These are phyloP conservation scores for Trachelus troglodyta DNA, from an alignment of 2,888 invertebrate genomes.

Conservation along the genomic window DNA sequence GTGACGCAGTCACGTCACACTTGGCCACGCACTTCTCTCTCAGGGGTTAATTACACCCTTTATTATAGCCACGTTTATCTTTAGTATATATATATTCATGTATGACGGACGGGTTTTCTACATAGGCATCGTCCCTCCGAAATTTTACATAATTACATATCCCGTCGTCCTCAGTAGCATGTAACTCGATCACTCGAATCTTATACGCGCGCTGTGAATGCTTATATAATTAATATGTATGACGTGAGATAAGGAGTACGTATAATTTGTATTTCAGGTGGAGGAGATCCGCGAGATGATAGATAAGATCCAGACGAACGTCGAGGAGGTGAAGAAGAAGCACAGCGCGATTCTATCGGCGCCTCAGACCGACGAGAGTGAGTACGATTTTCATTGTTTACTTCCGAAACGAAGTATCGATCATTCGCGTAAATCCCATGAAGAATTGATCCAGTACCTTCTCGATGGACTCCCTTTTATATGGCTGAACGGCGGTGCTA, in stretches of 20 bases:
- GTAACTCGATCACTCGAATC: not conserved
- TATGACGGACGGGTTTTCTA: not conserved
- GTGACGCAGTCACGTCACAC: not conserved
- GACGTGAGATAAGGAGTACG: not conserved
- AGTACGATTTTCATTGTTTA: slow-evolving; percentile 65
- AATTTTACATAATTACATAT: no score
- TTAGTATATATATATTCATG: not conserved
- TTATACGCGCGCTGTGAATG: not conserved
- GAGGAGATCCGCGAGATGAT: slow-evolving; percentile 99
- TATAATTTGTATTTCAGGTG: slow-evolving; percentile 74
- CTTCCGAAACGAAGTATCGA: not conserved
- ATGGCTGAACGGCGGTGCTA: not conserved
- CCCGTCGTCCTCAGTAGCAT: not conserved
- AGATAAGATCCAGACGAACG: slow-evolving; percentile 99
- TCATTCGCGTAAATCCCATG: not conserved
- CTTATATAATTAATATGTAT: not conserved
- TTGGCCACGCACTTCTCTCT: not conserved
- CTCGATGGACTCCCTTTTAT: not conserved
- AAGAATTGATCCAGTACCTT: not conserved
- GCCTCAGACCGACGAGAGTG: slow-evolving; percentile 98
- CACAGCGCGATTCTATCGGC: slow-evolving; percentile 99
- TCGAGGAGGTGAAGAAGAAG: slow-evolving; percentile 99
- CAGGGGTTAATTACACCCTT: not conserved
- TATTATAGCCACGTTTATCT: not conserved
- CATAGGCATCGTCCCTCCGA: no score